phyloP scores from a whole-genome alignment of 1,140 invertebrate genomes.

The Chelonus insularis region DNA sequence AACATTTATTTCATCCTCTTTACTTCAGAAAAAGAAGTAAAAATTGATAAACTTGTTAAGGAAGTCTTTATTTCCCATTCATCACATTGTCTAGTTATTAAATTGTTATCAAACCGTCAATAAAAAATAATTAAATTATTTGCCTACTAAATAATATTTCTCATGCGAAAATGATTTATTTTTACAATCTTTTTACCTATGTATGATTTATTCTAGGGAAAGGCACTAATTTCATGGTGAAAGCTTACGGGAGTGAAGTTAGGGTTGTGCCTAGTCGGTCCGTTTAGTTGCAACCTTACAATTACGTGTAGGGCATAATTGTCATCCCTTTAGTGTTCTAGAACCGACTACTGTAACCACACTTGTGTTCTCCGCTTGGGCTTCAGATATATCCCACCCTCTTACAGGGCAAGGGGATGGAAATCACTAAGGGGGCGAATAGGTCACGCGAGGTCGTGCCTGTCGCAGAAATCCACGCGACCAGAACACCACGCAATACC shows the following conservation, averaged over 20 bases:
- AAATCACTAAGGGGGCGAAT: conserved; percentile 36
- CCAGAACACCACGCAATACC: conserved; percentile 54
- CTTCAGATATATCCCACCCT: conserved; percentile 24
- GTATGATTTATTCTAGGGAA: not conserved
- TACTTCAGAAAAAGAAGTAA: too few species aligned
- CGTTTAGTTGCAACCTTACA: conserved; percentile 54
- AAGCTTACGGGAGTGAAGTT: conserved; percentile 1
- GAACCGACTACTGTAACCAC: not conserved
- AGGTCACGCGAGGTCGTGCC: conserved; percentile 60
- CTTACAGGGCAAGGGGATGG: conserved; percentile 11
- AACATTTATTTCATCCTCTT: too few species aligned
- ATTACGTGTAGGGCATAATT: conserved; percentile 59
- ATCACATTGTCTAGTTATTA: too few species aligned
- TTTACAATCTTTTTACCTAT: not conserved
- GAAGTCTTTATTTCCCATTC: too few species aligned
- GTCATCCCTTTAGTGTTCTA: conserved; percentile 53
- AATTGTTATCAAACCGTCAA: too few species aligned
- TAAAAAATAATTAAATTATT: too few species aligned
- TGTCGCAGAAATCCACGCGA: conserved; percentile 60
- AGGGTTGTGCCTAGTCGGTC: conserved; percentile 26
- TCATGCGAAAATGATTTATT: too few species aligned
- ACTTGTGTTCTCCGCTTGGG: not conserved
- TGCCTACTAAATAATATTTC: too few species aligned
- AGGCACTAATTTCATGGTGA: conserved; percentile 6
- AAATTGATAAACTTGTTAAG: too few species aligned